A percentile compares a stretch with the other conserved stretches of the same genome.
Evolutionary conservation across 2,888 invertebrate genomes (phyloP).

Genomic region (Agrotis exclamationis): DNA sequence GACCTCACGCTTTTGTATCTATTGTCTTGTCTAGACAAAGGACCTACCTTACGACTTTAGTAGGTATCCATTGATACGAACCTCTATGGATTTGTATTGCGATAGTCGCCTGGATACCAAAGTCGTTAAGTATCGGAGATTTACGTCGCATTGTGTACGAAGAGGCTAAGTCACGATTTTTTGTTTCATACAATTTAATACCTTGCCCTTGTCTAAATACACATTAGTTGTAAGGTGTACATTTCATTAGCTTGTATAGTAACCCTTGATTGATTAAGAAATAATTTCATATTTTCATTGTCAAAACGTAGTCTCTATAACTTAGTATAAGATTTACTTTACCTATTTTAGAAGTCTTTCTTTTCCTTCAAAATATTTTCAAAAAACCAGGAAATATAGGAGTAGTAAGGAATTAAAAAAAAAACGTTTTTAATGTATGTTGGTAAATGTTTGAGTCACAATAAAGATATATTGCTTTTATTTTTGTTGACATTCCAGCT

Average conservation of each 20-base stretch:
- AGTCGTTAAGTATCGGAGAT: no score
- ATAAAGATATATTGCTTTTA: no score
- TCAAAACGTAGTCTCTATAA: background rate
- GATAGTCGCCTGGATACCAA: no score
- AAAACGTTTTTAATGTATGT: no score
- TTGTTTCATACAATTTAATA: slow-evolving; percentile 21
- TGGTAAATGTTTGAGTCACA: no score
- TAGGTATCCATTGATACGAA: no score
- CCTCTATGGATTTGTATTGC: no score
- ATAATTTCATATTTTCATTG: background rate
- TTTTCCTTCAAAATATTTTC: slow-evolving; percentile 28
- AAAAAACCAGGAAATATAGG: background rate
- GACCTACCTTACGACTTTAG: no score
- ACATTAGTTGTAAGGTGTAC: slow-evolving; percentile 12
- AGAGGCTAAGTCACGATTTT: background rate
- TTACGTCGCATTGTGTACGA: no score
- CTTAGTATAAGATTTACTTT: background rate
- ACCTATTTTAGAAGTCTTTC: background rate
- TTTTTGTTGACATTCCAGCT: no score
- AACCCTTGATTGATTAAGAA: background rate
- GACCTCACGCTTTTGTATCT: background rate
- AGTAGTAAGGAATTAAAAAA: background rate
- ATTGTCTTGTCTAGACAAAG: slow-evolving; percentile 20
- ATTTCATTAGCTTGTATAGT: background rate
- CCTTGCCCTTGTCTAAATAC: background rate